Conservation (phyloP, 2,797 vertebrate species). For the Falco concolor region DNA sequence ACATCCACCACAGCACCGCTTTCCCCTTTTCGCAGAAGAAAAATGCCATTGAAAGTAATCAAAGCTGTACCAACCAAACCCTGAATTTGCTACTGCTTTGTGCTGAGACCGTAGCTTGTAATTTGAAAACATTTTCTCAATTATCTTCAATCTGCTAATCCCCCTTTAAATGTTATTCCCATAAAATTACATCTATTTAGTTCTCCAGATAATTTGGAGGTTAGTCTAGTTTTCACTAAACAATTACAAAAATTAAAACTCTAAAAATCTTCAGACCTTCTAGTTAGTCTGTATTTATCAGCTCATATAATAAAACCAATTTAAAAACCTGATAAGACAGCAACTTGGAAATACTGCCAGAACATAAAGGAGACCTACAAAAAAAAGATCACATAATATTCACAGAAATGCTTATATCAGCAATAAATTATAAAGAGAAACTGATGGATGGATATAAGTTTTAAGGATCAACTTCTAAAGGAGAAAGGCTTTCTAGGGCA, state of each 20-base stretch:
- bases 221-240: not conserved
- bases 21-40: too few species aligned
- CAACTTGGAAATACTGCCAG: not conserved
- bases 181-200: not conserved
- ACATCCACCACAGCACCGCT: fast-evolving
- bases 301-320: not conserved
- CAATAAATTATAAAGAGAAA: not conserved
- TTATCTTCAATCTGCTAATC: not conserved
- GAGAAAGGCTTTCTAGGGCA: not conserved
- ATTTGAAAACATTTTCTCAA: not conserved
- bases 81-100: not conserved
- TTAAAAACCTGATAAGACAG: not conserved
- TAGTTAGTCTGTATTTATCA: not conserved
- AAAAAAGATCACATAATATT: not conserved
- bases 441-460: not conserved
- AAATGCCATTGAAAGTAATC: not conserved
- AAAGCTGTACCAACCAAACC: not conserved
- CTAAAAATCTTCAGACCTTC: not conserved
- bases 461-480: not conserved
- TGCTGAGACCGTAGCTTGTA: not conserved
- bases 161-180: not conserved
- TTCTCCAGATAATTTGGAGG: not conserved
- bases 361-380: not conserved
- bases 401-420: not conserved
- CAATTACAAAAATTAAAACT: not conserved